These are phyloP conservation scores for Radopholus similis DNA, from an alignment of 1,140 invertebrate species.

Conservation along the genomic window DNA sequence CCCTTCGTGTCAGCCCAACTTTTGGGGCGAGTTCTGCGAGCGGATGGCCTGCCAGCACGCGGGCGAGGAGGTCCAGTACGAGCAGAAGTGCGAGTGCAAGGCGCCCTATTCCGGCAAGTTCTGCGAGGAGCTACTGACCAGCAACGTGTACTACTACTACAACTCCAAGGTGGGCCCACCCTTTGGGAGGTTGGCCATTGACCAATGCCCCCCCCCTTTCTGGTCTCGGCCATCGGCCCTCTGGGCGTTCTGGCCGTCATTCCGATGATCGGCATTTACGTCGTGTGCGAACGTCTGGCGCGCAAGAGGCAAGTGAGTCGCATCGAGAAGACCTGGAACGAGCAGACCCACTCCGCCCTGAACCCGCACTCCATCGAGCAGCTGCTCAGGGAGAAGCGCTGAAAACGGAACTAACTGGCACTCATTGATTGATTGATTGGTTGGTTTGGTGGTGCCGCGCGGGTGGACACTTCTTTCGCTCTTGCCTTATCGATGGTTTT, in stretches of 20 bases:
- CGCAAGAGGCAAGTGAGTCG: conserved; percentile 45
- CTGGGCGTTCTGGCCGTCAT: conserved; percentile 41
- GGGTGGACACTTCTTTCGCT: background rate
- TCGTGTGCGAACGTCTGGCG: conserved; percentile 42
- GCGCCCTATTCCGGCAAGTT: conserved; percentile 36
- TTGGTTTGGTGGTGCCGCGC: background rate
- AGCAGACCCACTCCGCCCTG: conserved; percentile 37
- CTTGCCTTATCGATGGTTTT: background rate
- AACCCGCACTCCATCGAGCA: conserved; percentile 25
- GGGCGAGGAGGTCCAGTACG: conserved; percentile 13
- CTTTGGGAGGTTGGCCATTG: conserved; percentile 10
- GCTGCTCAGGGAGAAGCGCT: conserved; percentile 29
- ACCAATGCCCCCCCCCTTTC: no score
- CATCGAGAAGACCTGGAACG: conserved; percentile 39
- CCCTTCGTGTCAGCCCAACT: conserved; percentile 35
- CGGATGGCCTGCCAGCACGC: conserved; percentile 40
- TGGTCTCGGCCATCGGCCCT: conserved; percentile 38
- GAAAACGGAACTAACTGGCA: no score
- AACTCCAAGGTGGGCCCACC: conserved; percentile 35
- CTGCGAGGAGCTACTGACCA: conserved; percentile 44
- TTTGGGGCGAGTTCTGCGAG: conserved; percentile 38
- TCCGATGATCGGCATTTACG: conserved; percentile 44
- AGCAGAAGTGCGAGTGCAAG: conserved; percentile 38
- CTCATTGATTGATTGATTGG: no score
- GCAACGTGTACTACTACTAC: conserved; percentile 45